phyloP scores from a whole-genome alignment of 2,113 vertebrate species.

The Sceloporus undulatus region DNA sequence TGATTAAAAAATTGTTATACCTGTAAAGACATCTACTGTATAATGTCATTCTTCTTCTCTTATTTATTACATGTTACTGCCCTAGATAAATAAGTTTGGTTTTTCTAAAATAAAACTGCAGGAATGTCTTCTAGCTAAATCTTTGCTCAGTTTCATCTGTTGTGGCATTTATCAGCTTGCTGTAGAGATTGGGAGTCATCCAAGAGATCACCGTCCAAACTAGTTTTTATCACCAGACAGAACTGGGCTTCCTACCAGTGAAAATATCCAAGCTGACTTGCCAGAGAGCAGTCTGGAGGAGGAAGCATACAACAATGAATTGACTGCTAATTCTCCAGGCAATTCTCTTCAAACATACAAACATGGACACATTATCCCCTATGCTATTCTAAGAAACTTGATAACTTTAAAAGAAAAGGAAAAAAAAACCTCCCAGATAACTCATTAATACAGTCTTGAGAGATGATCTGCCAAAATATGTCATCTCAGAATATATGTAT shows the following conservation, averaged over 20 bases:
- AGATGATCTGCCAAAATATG: constrained; percentile 27
- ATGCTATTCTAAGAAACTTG: constrained; percentile 42
- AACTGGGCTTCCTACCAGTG: constrained; percentile 35
- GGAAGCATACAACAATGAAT: constrained; percentile 39
- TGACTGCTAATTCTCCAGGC: constrained; percentile 32
- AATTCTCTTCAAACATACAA: constrained; percentile 35
- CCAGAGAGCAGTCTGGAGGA: constrained; percentile 39
- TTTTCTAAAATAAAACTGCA: background rate
- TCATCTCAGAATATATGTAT: background rate
- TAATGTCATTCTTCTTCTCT: background rate
- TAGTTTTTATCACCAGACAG: constrained; percentile 51
- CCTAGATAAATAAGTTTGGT: background rate
- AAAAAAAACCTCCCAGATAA: background rate
- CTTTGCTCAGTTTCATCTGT: constrained; percentile 35
- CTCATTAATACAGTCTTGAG: constrained; percentile 21
- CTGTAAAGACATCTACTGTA: background rate
- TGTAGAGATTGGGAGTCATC: constrained; percentile 49
- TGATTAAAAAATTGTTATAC: background rate
- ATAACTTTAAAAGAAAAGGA: constrained; percentile 39
- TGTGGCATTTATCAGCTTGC: constrained; percentile 48
- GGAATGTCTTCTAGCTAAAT: background rate
- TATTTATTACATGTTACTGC: constrained; percentile 5
- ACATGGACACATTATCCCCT: background rate
- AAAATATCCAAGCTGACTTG: constrained; percentile 25
- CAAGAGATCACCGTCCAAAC: constrained; percentile 9